phyloP scores from a whole-genome alignment of 1,140 invertebrate genomes.

The Prorops nasuta region DNA sequence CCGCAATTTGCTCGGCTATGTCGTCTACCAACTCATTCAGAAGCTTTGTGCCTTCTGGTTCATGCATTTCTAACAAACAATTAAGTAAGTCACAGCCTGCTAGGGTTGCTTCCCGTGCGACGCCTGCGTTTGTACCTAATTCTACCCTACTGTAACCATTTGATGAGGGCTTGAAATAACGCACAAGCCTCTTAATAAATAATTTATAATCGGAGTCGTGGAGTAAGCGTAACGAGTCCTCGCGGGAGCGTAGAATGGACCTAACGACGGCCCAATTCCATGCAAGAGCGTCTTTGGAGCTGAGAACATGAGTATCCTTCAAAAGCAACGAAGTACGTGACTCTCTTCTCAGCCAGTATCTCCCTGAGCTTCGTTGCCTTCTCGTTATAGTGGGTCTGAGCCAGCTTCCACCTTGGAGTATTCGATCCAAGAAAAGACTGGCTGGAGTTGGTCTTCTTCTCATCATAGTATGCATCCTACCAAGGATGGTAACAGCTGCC shows the following conservation, averaged over 20 bases:
- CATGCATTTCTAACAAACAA: slow-evolving; percentile 63
- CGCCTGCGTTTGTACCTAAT: slow-evolving; percentile 59
- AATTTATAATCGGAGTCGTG: slow-evolving; percentile 70
- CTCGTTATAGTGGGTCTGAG: slow-evolving; percentile 38
- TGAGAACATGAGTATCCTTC: slow-evolving; percentile 63
- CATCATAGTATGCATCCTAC: slow-evolving; percentile 75
- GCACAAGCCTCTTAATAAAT: slow-evolving; percentile 80
- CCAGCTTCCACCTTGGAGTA: slow-evolving; percentile 60
- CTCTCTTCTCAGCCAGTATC: slow-evolving; percentile 47
- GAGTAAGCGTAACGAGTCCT: slow-evolving; percentile 37
- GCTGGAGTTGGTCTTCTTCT: slow-evolving; percentile 74
- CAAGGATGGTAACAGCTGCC: slow-evolving; percentile 76
- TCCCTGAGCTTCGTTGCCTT: slow-evolving; percentile 34
- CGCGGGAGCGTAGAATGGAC: slow-evolving; percentile 55
- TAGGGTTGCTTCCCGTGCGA: slow-evolving; percentile 65
- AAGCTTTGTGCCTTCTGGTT: slow-evolving; percentile 61
- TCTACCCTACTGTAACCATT: slow-evolving; percentile 78
- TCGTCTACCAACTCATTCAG: slow-evolving; percentile 80
- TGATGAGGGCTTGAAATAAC: slow-evolving; percentile 84
- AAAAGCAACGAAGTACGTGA: slow-evolving; percentile 51
- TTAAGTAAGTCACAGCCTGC: slow-evolving; percentile 77
- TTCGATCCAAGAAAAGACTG: slow-evolving; percentile 81
- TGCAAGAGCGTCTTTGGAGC: slow-evolving; percentile 55
- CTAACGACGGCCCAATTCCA: slow-evolving; percentile 70
- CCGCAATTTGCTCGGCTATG: slow-evolving; percentile 72